These are phyloP conservation scores for Zaprionus taronus DNA, from an alignment of 1,140 invertebrate species.

Conservation along the genomic window DNA sequence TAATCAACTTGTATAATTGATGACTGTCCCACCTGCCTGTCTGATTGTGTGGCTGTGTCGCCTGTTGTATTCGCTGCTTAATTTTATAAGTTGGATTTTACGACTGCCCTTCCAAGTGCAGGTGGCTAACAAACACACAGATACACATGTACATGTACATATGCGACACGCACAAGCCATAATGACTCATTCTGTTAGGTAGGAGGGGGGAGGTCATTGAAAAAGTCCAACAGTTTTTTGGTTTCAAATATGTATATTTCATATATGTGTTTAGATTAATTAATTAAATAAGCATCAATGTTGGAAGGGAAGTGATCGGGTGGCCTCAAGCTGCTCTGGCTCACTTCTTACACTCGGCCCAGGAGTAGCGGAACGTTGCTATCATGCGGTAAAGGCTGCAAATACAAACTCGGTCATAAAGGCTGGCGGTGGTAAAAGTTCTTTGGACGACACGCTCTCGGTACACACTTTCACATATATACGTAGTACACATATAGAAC, in stretches of 20 bases:
- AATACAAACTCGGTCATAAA: constrained; percentile 70
- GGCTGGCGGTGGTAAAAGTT: constrained; percentile 34
- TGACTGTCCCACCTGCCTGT: neutral
- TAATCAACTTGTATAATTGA: constrained; percentile 9
- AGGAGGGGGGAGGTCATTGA: constrained; percentile 16
- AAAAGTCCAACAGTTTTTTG: constrained; percentile 1
- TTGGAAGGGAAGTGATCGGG: constrained; percentile 6
- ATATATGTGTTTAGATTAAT: neutral
- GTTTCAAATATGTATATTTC: constrained; percentile 11
- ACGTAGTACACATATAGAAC: constrained; percentile 18
- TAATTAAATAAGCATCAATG: constrained; percentile 11
- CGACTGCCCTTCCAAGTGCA: neutral
- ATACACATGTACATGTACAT: neutral
- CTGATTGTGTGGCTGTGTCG: neutral
- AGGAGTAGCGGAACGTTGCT: constrained; percentile 69
- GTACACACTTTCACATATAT: constrained; percentile 7
- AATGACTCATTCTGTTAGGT: constrained; percentile 18
- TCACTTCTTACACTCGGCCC: constrained; percentile 71
- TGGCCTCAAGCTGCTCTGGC: constrained; percentile 7
- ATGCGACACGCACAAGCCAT: neutral
- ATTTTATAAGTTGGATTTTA: constrained; percentile 6
- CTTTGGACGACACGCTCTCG: constrained; percentile 27
- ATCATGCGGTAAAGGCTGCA: constrained; percentile 79
- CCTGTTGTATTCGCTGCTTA: neutral
- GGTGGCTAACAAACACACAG: neutral